Conservation (phyloP, 2,113 vertebrate genomes). For the Malurus melanocephalus region DNA sequence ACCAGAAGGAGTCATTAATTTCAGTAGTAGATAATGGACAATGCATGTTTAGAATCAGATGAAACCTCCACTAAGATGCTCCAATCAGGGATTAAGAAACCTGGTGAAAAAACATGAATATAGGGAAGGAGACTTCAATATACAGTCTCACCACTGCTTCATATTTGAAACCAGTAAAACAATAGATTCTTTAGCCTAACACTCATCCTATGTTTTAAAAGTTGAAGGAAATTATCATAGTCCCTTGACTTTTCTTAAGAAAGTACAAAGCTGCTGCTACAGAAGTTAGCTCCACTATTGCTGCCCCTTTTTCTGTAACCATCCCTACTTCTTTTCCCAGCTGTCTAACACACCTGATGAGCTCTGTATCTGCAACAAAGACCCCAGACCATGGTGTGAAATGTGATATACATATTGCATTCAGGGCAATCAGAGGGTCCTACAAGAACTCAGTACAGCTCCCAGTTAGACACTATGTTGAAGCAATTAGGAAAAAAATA, state of each 20-base stretch:
- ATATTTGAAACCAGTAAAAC: neutral
- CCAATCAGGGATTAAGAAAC: neutral
- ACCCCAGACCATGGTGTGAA: neutral
- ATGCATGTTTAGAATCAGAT: neutral
- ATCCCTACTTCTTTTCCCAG: neutral
- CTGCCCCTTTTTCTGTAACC: neutral
- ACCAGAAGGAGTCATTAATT: neutral
- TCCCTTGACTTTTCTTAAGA: neutral
- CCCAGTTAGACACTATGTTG: neutral
- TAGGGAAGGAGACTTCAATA: neutral
- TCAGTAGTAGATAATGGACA: neutral
- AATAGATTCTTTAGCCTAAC: neutral
- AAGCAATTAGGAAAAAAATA: accelerated
- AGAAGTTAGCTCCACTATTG: neutral
- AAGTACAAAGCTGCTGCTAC: neutral
- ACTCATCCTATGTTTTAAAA: neutral
- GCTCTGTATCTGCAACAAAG: neutral
- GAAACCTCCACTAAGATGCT: neutral
- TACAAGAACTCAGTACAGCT: neutral
- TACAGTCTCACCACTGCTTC: accelerated
- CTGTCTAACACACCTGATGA: neutral
- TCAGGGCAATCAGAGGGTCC: neutral
- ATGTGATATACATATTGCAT: no score
- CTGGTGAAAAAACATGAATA: neutral
- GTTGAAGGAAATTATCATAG: neutral